A percentile compares a stretch with the other conserved stretches of the same genome.
These are phyloP conservation scores for Synanthedon tipuliformis DNA, from an alignment of 2,888 invertebrate species.

Conservation along the genomic window DNA sequence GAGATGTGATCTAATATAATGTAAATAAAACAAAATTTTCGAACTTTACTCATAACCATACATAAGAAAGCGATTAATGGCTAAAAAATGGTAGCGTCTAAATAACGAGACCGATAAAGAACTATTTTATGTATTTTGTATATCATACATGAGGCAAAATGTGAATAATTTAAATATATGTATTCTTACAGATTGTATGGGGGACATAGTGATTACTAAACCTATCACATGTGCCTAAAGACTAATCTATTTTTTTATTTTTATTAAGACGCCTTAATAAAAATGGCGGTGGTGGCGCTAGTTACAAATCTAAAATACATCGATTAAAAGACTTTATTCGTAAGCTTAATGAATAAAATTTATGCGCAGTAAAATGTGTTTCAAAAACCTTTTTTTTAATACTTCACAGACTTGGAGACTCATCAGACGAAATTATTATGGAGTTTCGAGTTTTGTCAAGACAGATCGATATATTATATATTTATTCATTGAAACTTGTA, in stretches of 20 bases:
- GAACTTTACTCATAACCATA: too few species aligned
- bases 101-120: conserved; percentile 38
- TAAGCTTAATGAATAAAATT: conserved; percentile 22
- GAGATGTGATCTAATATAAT: too few species aligned
- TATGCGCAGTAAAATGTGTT: conserved; percentile 26
- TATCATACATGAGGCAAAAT: conserved; percentile 68
- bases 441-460: conserved; percentile 44
- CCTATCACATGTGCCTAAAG: conserved; percentile 44
- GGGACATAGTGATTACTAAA: conserved; percentile 39
- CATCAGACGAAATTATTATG: conserved; percentile 14
- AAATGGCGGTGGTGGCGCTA: conserved; percentile 1
- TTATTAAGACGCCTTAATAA: conserved; percentile 14
- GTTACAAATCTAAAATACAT: conserved; percentile 12
- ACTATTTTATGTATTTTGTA: conserved; percentile 58
- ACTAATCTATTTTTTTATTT: conserved; percentile 15
- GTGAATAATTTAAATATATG: conserved; percentile 64
- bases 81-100: conserved; percentile 3
- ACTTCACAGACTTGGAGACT: conserved; percentile 38
- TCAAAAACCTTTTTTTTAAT: conserved; percentile 19
- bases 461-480: conserved; percentile 13
- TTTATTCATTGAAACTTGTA: too few species aligned
- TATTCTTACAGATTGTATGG: conserved; percentile 42
- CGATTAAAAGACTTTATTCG: conserved; percentile 17
- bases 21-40: too few species aligned
- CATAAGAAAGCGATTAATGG: too few species aligned